Evolutionary conservation across 2,113 vertebrate species (phyloP), one percentile per base, ranked within the genome.

Genomic region (Rhineura floridana): DNA sequence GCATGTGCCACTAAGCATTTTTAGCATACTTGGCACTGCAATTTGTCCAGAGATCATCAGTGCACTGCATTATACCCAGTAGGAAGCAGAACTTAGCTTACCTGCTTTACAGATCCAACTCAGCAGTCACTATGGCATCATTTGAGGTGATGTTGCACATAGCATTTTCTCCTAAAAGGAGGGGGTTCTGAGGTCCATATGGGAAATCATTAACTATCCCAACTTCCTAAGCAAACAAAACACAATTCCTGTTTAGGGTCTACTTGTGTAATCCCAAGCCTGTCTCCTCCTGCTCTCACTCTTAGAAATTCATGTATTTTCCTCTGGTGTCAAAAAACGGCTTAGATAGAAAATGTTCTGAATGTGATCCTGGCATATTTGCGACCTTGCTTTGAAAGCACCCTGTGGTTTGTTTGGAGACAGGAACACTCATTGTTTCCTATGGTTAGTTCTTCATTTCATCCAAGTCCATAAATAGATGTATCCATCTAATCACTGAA

Each of bases 191-290:
- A 62, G 90, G 72, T 67, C 55, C 91, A 77, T 89, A 84, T 86
- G 83, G 94, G 55, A 87, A 96, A 97, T 97, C 90, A 97, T 97
- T 97, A 97, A 96, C 97, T 93, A 85, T 88, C 80, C 67, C 90
- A 91, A 65, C 83, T 91, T 87, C 67, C 89, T 91, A 84, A 28
- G 39, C 33, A 95, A 93, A 92, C 11, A 92, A 72, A 92, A 94
- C 86, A 90, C 55, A 46, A 78, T 28, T 85, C 25, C 67, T 84
- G 81, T 83, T 90, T 81, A 91, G 83, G 59, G 7, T 81, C 7
- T 15, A 7, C 59, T 84, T 79, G 85, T 93, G 93, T 94, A 91
- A 89, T 93, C 93, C n/a, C 10, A n/a, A 82, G 80, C 92, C 90
- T 93, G 10, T 93, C 92, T n/a, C 90, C 92, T 90, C 63, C 93